Evolutionary conservation across 2,797 vertebrate species (phyloP).

Genomic region (Malacoctenus gilli): DNA sequence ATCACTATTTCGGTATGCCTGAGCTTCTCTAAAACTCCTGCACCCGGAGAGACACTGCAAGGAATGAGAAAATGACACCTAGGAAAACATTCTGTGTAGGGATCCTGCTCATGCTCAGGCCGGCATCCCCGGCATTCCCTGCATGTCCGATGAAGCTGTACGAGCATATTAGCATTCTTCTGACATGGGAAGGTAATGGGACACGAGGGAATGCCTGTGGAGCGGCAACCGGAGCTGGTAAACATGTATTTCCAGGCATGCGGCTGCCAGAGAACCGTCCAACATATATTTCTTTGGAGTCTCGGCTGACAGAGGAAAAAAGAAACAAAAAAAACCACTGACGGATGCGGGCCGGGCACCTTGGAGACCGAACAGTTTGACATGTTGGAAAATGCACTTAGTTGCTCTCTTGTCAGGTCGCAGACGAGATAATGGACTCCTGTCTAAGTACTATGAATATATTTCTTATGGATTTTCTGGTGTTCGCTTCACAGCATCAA

Average conservation of each 20-base stretch:
- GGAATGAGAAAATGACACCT: slow-evolving; percentile 79
- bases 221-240: slow-evolving; percentile 76
- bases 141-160: slow-evolving; percentile 70
- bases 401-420: neutral
- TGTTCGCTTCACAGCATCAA: neutral
- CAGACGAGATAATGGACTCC: neutral
- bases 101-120: slow-evolving; percentile 69
- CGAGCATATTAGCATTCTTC: slow-evolving; percentile 77
- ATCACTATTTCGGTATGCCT: slow-evolving; percentile 56
- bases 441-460: neutral
- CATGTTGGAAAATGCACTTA: neutral
- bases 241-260: slow-evolving; percentile 76
- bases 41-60: slow-evolving; percentile 63
- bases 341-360: neutral
- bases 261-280: slow-evolving; percentile 53
- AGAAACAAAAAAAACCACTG: too few species aligned
- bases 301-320: slow-evolving; percentile 35
- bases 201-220: slow-evolving; percentile 63
- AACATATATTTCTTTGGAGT: slow-evolving; percentile 47
- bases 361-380: neutral
- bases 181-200: slow-evolving; percentile 77
- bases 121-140: slow-evolving; percentile 65
- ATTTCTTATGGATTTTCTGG: neutral
- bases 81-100: slow-evolving; percentile 76
- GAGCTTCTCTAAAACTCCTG: slow-evolving; percentile 53